These are phyloP conservation scores for Poliocrania exsul DNA, from an alignment of 2,797 vertebrate species.

Conservation along the genomic window DNA sequence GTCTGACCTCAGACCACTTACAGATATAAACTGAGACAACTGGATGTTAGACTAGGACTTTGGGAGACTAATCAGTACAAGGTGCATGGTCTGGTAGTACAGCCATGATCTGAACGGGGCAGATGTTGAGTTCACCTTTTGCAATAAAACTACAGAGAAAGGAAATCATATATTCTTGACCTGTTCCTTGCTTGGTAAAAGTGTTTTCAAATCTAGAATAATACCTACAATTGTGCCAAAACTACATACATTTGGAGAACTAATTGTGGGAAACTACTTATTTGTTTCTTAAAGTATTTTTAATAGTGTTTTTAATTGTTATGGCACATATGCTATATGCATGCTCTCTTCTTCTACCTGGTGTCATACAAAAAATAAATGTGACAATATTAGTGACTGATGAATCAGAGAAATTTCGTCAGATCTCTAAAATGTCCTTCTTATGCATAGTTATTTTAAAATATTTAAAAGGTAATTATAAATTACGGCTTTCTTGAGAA, in stretches of 20 bases:
- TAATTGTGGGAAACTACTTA: background rate
- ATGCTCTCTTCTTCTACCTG: background rate
- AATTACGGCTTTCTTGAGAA: background rate
- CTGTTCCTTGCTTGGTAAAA: background rate
- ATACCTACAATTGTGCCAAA: background rate
- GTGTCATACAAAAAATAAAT: background rate
- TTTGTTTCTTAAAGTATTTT: background rate
- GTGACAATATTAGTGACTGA: background rate
- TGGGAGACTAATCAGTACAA: slow-evolving; percentile 13
- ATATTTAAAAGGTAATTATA: background rate
- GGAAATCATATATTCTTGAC: background rate
- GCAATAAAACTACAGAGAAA: background rate
- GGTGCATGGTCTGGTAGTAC: background rate
- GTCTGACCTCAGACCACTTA: background rate
- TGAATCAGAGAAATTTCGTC: background rate
- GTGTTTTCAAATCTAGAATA: background rate
- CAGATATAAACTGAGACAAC: slow-evolving; percentile 1
- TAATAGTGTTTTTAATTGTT: background rate
- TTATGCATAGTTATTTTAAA: background rate
- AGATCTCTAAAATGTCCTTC: background rate
- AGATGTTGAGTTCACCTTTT: background rate
- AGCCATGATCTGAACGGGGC: background rate
- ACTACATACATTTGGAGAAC: background rate
- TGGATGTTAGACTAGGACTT: background rate
- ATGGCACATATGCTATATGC: background rate